Base-by-base conservation (phyloP, 1,140 invertebrate species). In the Halictus rubicundus region DNA sequence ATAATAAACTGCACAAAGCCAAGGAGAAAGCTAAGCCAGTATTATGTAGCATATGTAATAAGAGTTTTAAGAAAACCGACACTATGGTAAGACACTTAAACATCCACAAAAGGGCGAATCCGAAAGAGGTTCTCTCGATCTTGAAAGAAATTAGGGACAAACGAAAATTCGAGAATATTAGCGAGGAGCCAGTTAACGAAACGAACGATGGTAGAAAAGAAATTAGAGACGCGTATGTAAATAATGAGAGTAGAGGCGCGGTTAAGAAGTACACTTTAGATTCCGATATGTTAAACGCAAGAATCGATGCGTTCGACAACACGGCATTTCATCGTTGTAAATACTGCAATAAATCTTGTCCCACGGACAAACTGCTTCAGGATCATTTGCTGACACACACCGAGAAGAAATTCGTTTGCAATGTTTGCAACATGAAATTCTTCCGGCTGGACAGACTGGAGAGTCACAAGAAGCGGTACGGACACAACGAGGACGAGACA, bases 51-150 rank as follows among this genome's bases (percentile, higher is more conserved):
- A 90, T 92, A 71, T 92, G 91, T 57, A 81, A 90, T 9, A 92
- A 90, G 70, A 88, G 64, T 79, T 92, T 91, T 70, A 85, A 87
- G 3, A 91, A 91, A 79, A 82, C 72, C 0, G 87, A 89, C 16
- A 91, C 91, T 9, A 91, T 92, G 91, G 86, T 92, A 5, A 85
- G 90, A 59, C 91, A 92, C 42, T 84, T 92, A 59, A 90, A 92
- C 69, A 70, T 87, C 37, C 91, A 92, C 52, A 92, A 92, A 63
- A 89, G 84, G 69, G 84, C 71, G 0, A 88, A 91, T 85, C 88
- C 90, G 0, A 90, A 83, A 32, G 89, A 90, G 23, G 91, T 92
- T 19, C 88, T 90, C 39, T 83, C 80, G 0, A 91, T 92, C 63
- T 61, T 91, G 5, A 91, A 90, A 46, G 88, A 91, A 39, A 89